phyloP scores from a whole-genome alignment of 2,113 vertebrate genomes.

The Motacilla tschutschensis region DNA sequence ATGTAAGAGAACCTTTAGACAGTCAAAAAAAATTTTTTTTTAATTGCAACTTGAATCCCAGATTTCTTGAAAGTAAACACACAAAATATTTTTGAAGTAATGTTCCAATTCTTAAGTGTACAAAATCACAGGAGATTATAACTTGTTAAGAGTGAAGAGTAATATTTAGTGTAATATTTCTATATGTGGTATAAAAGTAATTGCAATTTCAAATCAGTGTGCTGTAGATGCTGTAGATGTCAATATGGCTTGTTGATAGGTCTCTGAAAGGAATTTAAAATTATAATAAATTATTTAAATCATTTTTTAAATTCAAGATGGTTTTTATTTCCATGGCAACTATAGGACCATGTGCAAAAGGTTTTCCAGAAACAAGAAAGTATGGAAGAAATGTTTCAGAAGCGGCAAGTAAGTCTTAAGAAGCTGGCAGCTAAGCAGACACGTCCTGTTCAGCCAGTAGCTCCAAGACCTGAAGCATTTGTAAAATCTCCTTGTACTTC shows the following conservation, averaged over 20 bases:
- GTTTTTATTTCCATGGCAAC: not conserved
- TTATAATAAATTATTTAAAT: not conserved
- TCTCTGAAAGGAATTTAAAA: not conserved
- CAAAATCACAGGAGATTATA: not conserved
- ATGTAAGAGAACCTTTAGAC: not conserved
- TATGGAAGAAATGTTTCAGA: slow-evolving; percentile 95
- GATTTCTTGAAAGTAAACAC: not conserved
- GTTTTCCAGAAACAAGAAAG: slow-evolving; percentile 91
- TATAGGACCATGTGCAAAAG: slow-evolving; percentile 87
- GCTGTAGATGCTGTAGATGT: not conserved
- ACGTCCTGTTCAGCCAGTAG: slow-evolving; percentile 94
- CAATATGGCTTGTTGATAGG: not conserved
- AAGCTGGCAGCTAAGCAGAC: slow-evolving; percentile 96
- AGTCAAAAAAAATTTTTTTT: not conserved
- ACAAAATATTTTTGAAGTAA: not conserved
- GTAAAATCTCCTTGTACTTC: slow-evolving; percentile 86
- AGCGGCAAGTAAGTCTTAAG: slow-evolving; percentile 90
- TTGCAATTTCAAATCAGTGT: not conserved
- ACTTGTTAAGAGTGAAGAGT: not conserved
- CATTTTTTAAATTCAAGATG: not conserved
- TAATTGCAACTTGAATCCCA: not conserved
- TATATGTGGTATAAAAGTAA: not conserved
- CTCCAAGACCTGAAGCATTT: slow-evolving; percentile 91
- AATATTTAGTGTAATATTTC: not conserved
- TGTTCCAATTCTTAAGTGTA: not conserved